Percentiles rank a stretch among this genome's conserved stretches.
phyloP scores from a whole-genome alignment of 2,888 invertebrate genomes.

The Hirtodrosophila cameraria region DNA sequence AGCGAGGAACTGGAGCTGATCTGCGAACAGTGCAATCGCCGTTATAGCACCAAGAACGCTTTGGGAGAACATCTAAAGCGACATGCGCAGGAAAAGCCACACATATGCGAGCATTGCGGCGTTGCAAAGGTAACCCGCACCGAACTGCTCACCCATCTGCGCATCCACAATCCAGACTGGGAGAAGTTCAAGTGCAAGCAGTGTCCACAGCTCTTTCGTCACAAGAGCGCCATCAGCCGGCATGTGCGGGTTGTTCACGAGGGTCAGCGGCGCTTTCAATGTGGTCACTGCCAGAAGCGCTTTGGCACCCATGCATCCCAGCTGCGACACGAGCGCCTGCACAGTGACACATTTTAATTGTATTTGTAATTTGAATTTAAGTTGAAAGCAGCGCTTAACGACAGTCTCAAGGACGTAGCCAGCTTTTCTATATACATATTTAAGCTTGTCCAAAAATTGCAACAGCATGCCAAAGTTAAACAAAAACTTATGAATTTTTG shows the following conservation, averaged over 20 bases:
- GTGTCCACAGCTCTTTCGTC: slow-evolving; percentile 80
- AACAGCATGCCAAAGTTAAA: too few relatives aligned
- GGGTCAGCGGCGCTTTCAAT: slow-evolving; percentile 77
- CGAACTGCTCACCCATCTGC: slow-evolving; percentile 79
- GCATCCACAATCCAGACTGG: slow-evolving; percentile 78
- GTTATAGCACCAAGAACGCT: slow-evolving; percentile 80
- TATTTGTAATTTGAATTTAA: neutral
- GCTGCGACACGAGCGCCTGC: slow-evolving; percentile 76
- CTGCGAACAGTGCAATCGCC: slow-evolving; percentile 74
- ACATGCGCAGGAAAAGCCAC: slow-evolving; percentile 77
- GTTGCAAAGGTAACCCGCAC: slow-evolving; percentile 81
- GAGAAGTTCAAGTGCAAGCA: slow-evolving; percentile 80
- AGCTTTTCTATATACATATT: too few relatives aligned
- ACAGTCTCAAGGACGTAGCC: too few relatives aligned
- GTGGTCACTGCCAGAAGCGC: slow-evolving; percentile 73
- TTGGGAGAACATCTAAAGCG: slow-evolving; percentile 80
- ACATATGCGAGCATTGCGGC: slow-evolving; percentile 80
- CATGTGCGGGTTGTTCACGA: slow-evolving; percentile 81
- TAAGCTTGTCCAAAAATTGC: too few relatives aligned
- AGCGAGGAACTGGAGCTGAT: slow-evolving; percentile 46
- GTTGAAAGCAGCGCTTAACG: too few relatives aligned
- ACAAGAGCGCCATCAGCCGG: slow-evolving; percentile 77
- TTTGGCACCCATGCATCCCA: slow-evolving; percentile 81
- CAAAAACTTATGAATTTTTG: too few relatives aligned
- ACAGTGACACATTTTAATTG: slow-evolving; percentile 37